Percentiles rank a stretch among this genome's conserved stretches.
Evolutionary conservation across 1,140 invertebrate species (phyloP).

Genomic region (Acromyrmex echinatior): DNA sequence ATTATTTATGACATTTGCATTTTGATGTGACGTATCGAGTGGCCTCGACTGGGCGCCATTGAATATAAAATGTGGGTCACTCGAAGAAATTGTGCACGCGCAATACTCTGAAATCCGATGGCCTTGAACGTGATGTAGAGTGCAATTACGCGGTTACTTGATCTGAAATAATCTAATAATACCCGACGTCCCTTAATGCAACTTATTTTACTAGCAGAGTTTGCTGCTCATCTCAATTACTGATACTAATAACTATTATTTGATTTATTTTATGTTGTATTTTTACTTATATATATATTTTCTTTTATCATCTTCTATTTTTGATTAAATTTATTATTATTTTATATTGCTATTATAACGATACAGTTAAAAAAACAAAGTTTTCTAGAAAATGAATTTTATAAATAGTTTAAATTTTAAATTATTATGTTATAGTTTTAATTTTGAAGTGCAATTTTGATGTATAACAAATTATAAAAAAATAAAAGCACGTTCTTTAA

Average conservation of each 20-base stretch:
- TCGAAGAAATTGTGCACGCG: constrained; percentile 57
- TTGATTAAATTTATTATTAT: background rate
- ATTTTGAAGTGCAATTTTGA: too few species aligned
- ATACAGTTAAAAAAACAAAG: too few species aligned
- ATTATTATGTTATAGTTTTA: too few species aligned
- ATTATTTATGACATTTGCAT: constrained; percentile 53
- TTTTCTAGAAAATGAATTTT: too few species aligned
- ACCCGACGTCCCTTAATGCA: background rate
- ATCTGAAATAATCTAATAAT: constrained; percentile 15
- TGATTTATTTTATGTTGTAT: background rate
- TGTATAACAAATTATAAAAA: too few species aligned
- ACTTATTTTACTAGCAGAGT: background rate
- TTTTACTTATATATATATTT: background rate
- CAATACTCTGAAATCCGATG: constrained; percentile 15
- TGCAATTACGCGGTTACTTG: constrained; percentile 54
- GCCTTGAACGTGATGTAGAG: constrained; percentile 64
- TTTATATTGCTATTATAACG: background rate
- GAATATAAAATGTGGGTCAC: constrained; percentile 67
- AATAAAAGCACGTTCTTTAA: too few species aligned
- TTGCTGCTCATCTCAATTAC: background rate
- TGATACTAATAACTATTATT: constrained; percentile 7
- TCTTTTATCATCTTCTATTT: background rate
- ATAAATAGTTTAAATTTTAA: too few species aligned
- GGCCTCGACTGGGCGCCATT: constrained; percentile 37
- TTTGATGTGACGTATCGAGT: constrained; percentile 45